Conservation (phyloP, 2,113 vertebrate genomes). For the Mellivora capensis region DNA sequence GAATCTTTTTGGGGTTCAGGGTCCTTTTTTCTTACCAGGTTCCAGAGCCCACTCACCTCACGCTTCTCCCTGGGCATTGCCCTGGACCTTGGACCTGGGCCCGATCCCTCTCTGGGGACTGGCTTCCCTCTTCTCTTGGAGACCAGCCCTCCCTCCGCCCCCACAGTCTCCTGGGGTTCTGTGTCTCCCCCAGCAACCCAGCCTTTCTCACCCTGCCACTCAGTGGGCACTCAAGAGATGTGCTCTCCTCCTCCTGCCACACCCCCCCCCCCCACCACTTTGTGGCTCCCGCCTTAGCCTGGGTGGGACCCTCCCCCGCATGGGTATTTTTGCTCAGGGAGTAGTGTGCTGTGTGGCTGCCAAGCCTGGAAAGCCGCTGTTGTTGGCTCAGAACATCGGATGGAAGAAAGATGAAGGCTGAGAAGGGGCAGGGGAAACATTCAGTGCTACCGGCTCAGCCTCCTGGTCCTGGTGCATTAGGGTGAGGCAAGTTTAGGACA, state of each 20-base stretch:
- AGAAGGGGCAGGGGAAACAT: not conserved
- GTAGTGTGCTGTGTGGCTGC: not conserved
- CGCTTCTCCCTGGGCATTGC: not conserved
- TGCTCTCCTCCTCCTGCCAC: not conserved
- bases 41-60: not conserved
- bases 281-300: not conserved
- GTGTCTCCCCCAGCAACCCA: not conserved
- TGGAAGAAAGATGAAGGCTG: not conserved
- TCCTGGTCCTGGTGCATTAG: not conserved
- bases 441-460: not conserved
- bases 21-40: not conserved
- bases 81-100: not conserved
- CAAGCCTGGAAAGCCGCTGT: not conserved
- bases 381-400: not conserved
- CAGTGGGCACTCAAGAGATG: not conserved
- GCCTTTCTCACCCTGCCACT: not conserved
- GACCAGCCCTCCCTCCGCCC: accelerated
- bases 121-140: not conserved
- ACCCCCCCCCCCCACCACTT: too few relatives aligned
- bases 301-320: not conserved
- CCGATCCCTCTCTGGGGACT: not conserved
- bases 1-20: not conserved
- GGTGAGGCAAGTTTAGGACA: not conserved
- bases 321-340: not conserved
- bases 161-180: not conserved